These are phyloP conservation scores for Papio anubis DNA, from an alignment of 2,113 vertebrate genomes.

Conservation along the genomic window DNA sequence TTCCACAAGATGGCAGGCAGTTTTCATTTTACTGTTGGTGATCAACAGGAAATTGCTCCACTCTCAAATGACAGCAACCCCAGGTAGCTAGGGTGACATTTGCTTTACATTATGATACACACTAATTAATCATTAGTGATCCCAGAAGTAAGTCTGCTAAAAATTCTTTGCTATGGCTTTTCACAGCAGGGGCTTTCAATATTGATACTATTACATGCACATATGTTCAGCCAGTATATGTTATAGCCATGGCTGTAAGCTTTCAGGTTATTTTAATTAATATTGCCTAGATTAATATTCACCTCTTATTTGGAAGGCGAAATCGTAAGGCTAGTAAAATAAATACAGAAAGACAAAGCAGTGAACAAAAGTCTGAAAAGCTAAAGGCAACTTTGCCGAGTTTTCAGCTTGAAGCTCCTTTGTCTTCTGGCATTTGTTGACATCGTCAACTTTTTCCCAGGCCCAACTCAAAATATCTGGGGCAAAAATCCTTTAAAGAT, in stretches of 20 bases:
- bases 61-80: slow-evolving; percentile 91
- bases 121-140: slow-evolving; percentile 99
- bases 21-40: slow-evolving; percentile 74
- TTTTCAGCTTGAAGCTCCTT: slow-evolving; percentile 28
- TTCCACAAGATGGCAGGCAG: slow-evolving; percentile 94
- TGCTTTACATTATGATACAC: slow-evolving; percentile 98
- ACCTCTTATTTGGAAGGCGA: slow-evolving; percentile 52
- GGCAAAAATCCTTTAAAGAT: background rate
- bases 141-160: slow-evolving; percentile 94
- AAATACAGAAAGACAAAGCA: slow-evolving; percentile 47
- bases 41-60: slow-evolving; percentile 83
- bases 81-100: slow-evolving; percentile 96
- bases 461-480: background rate
- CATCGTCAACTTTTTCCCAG: background rate
- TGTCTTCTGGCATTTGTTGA: slow-evolving; percentile 2
- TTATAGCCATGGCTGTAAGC: slow-evolving; percentile 82
- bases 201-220: slow-evolving; percentile 90
- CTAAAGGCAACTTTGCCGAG: background rate
- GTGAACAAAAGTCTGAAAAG: slow-evolving; percentile 50
- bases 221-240: slow-evolving; percentile 88
- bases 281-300: slow-evolving; percentile 70
- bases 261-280: slow-evolving; percentile 77
- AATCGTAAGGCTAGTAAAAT: slow-evolving; percentile 60
- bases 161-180: slow-evolving; percentile 92
- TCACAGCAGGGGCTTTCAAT: slow-evolving; percentile 92